Percentiles rank a stretch among this genome's conserved stretches.
These are phyloP conservation scores for Pinna nobilis DNA, from an alignment of 1,140 invertebrate genomes.

Conservation along the genomic window DNA sequence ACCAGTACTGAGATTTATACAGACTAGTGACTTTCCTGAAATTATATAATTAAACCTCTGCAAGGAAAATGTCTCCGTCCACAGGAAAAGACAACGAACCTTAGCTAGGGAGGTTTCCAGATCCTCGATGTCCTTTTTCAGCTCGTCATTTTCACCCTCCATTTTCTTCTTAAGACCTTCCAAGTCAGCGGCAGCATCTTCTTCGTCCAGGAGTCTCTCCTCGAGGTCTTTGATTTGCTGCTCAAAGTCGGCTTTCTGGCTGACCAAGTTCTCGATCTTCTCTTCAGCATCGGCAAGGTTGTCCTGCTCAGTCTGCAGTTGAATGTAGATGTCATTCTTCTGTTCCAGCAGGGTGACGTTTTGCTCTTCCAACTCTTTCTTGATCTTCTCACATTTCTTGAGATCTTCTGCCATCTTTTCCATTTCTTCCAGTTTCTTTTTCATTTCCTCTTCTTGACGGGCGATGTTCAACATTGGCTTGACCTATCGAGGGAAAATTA, in stretches of 20 bases:
- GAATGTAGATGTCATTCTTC: conserved; percentile 90
- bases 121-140: conserved; percentile 98
- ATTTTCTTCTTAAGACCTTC: conserved; percentile 97
- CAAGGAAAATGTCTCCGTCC: too few species aligned
- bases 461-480: conserved; percentile 98
- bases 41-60: too few species aligned
- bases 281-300: conserved; percentile 88
- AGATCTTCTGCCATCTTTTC: conserved; percentile 94
- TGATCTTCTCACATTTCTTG: conserved; percentile 93
- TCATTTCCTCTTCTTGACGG: conserved; percentile 98
- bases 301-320: conserved; percentile 82
- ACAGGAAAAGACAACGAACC: too few species aligned
- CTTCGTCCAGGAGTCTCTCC: conserved; percentile 95
- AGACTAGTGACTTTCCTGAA: too few species aligned
- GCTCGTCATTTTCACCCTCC: conserved; percentile 91
- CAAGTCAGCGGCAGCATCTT: conserved; percentile 94
- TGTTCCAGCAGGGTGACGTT: conserved; percentile 89
- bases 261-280: conserved; percentile 91
- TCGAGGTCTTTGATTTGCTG: conserved; percentile 96
- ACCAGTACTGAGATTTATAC: too few species aligned
- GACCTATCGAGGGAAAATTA: too few species aligned
- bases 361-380: conserved; percentile 95
- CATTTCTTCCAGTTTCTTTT: conserved; percentile 96
- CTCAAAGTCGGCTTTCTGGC: conserved; percentile 98
- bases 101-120: conserved; percentile 94